phyloP scores from a whole-genome alignment of 2,113 vertebrate species.

The Neolamprologus modestus region DNA sequence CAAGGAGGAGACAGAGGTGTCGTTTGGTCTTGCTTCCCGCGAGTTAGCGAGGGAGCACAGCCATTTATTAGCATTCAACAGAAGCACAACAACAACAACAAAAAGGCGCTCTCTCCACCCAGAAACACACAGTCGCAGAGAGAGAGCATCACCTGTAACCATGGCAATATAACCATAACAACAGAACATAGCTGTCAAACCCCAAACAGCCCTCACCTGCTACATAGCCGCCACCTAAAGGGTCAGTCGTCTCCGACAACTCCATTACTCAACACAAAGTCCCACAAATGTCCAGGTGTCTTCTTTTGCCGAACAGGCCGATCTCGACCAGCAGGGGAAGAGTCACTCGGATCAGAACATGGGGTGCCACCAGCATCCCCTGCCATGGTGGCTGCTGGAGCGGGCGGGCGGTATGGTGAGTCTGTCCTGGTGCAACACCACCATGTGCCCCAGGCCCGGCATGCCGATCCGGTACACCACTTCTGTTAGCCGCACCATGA shows the following conservation, averaged over 20 bases:
- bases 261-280: neutral
- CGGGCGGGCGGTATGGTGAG: rapidly evolving
- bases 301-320: rapidly evolving
- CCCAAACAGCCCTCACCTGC: neutral
- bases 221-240: neutral
- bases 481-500: no score
- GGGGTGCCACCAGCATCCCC: neutral
- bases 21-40: neutral
- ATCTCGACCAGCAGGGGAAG: neutral
- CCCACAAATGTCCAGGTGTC: neutral
- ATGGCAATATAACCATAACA: neutral
- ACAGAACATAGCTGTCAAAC: neutral
- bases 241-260: neutral
- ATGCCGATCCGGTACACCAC: rapidly evolving
- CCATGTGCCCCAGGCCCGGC: rapidly evolving
- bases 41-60: neutral
- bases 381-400: neutral
- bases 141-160: neutral
- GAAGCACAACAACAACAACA: neutral
- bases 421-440: no score
- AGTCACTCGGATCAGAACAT: neutral
- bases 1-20: neutral
- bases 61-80: neutral
- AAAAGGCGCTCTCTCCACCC: neutral
- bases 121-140: neutral